Evolutionary conservation across 1,140 invertebrate genomes (phyloP), one percentile per base, ranked within the genome.

Genomic region (Zelostemma sp.): DNA sequence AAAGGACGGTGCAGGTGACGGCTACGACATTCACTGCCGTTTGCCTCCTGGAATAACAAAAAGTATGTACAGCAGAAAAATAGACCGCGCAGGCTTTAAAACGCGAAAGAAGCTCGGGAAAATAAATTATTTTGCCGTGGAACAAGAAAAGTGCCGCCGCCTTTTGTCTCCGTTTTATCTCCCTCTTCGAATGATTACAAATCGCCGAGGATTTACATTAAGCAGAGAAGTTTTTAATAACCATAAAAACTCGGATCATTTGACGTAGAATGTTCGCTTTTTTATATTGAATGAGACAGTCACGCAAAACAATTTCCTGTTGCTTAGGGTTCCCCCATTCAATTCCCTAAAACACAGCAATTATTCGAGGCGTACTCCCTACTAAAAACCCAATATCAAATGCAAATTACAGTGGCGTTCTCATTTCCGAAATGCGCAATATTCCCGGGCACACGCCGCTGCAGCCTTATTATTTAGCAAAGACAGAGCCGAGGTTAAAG

Each of bases 391-490:
- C 35, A 11, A 38, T n/a, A 14, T 14, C 35, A 2, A 38, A 38
- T n/a, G 35, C 12, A 11, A n/a, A 38, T 38, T 38, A n/a, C 9
- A 38, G 9, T n/a, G 35, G 14, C 46, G 45, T 54, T 45, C 33
- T 33, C 35, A 54, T 49, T 54, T 55, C 51, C 57, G 53, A 58
- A 58, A 48, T 54, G 51, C 50, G 51, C 48, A 54, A 61, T 61
- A 56, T 45, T 38, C 45, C 33, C 35, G 15, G 14, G n/a, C n/a
- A 17, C n/a, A n/a, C n/a, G n/a, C n/a, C n/a, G 14, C 45, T 40
- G 19, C 47, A 61, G 57, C 61, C 57, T 51, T 56, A 19, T 68
- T 68, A 68, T 68, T 68, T 57, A 55, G 48, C 16, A 48, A 53
- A 61, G 47, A 51, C 53, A 68, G 58, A 43, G 64, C 55, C 43